Evolutionary conservation across 2,888 invertebrate genomes (phyloP).

Genomic region (Axea sp.): DNA sequence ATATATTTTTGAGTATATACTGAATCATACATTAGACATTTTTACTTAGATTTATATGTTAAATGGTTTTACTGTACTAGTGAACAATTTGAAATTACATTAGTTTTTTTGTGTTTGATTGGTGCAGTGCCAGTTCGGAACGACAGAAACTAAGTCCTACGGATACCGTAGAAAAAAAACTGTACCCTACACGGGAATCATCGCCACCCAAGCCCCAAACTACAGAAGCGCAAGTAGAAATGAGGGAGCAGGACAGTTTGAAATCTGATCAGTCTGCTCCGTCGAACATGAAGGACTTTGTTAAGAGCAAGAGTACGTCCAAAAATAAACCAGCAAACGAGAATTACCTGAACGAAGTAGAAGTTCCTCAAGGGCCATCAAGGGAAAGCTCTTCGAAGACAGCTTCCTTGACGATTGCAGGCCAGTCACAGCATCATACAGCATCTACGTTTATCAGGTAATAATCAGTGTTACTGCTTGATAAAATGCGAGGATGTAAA

Average conservation of each 20-base stretch:
- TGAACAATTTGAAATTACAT: too few relatives aligned
- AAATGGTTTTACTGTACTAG: too few relatives aligned
- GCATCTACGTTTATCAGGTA: conserved; percentile 73
- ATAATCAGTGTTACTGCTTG: neutral
- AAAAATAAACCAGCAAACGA: conserved; percentile 50
- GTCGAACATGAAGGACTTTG: conserved; percentile 24
- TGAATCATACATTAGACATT: too few relatives aligned
- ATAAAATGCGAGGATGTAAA: too few relatives aligned
- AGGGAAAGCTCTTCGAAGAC: conserved; percentile 69
- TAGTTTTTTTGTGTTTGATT: too few relatives aligned
- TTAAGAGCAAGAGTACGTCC: conserved; percentile 31
- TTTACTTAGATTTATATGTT: too few relatives aligned
- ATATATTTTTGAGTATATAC: too few relatives aligned
- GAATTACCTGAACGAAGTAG: conserved; percentile 61
- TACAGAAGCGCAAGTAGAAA: conserved; percentile 42
- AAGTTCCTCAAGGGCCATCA: conserved; percentile 57
- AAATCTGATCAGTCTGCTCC: conserved; percentile 31
- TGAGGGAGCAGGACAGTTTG: conserved; percentile 30
- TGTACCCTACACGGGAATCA: conserved; percentile 21
- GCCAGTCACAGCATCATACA: conserved; percentile 68
- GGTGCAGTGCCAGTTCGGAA: conserved; percentile 5
- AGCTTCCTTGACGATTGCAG: conserved; percentile 61
- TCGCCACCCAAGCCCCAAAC: conserved; percentile 36
- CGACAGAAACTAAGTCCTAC: conserved; percentile 27
- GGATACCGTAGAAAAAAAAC: conserved; percentile 30